phyloP scores from a whole-genome alignment of 2,113 vertebrate species.

The Speoplatyrhinus poulsoni region DNA sequence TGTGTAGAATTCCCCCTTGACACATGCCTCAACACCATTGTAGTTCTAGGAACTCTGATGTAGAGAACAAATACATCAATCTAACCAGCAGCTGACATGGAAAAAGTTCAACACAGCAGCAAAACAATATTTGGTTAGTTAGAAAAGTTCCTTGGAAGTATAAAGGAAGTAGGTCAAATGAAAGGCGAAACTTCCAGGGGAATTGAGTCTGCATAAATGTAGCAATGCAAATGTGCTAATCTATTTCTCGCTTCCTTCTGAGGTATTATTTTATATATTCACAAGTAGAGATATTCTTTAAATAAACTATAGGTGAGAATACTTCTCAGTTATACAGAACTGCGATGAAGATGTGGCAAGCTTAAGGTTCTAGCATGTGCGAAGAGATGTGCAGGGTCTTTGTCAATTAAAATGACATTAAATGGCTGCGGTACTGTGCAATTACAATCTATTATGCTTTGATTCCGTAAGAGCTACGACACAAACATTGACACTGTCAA shows the following conservation, averaged over 20 bases:
- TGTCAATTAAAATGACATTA: conserved; percentile 21
- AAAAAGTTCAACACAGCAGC: conserved; percentile 23
- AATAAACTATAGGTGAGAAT: conserved; percentile 25
- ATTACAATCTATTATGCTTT: conserved; percentile 29
- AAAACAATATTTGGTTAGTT: background rate
- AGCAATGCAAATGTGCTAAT: conserved; percentile 62
- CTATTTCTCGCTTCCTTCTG: conserved; percentile 4
- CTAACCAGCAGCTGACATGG: conserved; percentile 5
- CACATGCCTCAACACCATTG: background rate
- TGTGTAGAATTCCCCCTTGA: too few species aligned
- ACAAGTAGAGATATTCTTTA: conserved; percentile 34
- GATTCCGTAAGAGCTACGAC: conserved; percentile 9
- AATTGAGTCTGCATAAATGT: conserved; percentile 33
- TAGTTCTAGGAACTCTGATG: background rate
- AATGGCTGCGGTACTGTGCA: conserved; percentile 30
- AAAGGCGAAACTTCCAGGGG: conserved; percentile 45
- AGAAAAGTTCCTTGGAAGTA: conserved; percentile 32
- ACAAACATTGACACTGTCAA: conserved; percentile 10
- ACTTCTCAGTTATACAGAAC: conserved; percentile 30
- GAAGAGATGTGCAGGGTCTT: conserved; percentile 15
- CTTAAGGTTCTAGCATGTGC: conserved; percentile 32
- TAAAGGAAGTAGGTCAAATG: conserved; percentile 55
- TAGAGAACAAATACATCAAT: conserved; percentile 30
- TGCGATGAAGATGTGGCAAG: conserved; percentile 16
- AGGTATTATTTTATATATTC: conserved; percentile 57